Conservation (phyloP, 92 coral and sea anemone genomes). For the Plumapathes pennacea region DNA sequence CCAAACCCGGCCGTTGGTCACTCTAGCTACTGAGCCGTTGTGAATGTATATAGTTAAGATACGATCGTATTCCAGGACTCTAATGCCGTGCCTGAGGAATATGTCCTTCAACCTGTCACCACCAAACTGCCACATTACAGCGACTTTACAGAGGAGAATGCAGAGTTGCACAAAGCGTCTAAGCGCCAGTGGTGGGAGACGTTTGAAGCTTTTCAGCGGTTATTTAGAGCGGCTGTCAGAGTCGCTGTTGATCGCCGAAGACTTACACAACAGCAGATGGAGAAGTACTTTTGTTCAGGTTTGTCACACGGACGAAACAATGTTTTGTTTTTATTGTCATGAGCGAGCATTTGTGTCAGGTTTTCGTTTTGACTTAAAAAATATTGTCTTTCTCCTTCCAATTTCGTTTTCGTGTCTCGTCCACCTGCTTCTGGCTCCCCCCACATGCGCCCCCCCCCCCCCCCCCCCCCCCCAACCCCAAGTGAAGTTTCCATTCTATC, state of each 20-base stretch:
- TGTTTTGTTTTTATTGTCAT: too few species aligned
- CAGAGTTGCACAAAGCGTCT: conserved; percentile 38
- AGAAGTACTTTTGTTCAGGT: conserved; percentile 81
- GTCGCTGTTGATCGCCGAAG: conserved; percentile 51
- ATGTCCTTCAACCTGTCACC: conserved; percentile 84
- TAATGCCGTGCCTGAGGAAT: conserved; percentile 72
- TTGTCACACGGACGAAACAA: too few species aligned
- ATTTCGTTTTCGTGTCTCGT: too few species aligned
- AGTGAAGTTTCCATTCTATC: too few species aligned
- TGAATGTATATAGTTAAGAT: background rate
- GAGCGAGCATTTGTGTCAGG: too few species aligned
- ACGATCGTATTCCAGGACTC: conserved; percentile 38
- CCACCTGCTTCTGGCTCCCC: too few species aligned
- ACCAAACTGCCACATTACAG: conserved; percentile 53
- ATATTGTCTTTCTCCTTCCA: too few species aligned
- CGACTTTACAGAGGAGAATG: conserved; percentile 61
- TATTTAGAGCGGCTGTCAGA: conserved; percentile 55
- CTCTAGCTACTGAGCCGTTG: background rate
- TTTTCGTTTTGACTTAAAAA: background rate
- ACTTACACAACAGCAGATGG: conserved; percentile 48
- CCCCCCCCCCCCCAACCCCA: too few species aligned
- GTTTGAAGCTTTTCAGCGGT: conserved; percentile 59
- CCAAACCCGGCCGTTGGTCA: too few species aligned
- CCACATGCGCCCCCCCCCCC: too few species aligned
- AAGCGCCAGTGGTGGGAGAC: conserved; percentile 77